Evolutionary conservation across 1,140 invertebrate genomes (phyloP).

Genomic region (Drosophila yakuba): DNA sequence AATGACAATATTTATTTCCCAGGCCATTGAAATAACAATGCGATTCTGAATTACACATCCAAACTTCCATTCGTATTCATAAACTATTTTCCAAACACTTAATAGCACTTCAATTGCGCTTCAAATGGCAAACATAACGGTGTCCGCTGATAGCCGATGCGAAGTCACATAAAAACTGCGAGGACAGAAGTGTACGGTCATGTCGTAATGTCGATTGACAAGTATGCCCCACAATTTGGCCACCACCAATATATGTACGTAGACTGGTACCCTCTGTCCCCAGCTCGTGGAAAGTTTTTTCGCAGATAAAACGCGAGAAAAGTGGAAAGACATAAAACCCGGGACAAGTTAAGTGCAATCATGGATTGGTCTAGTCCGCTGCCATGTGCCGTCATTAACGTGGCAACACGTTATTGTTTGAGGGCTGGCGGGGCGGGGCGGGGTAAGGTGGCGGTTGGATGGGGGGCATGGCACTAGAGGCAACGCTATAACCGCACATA

Average conservation of each 20-base stretch:
- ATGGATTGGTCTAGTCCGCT: slow-evolving; percentile 46
- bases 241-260: background rate
- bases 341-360: slow-evolving; percentile 65
- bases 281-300: slow-evolving; percentile 31
- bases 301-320: slow-evolving; percentile 38
- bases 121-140: background rate
- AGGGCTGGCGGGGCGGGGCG: background rate
- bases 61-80: background rate
- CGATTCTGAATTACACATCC: background rate
- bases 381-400: slow-evolving; percentile 71
- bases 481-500: slow-evolving; percentile 46
- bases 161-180: slow-evolving; percentile 11
- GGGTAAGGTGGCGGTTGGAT: slow-evolving; percentile 1
- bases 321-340: slow-evolving; percentile 59
- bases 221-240: background rate
- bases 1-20: background rate
- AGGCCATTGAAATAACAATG: background rate
- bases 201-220: slow-evolving; percentile 35
- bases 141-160: background rate
- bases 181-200: background rate
- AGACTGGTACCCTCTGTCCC: background rate
- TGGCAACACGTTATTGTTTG: slow-evolving; percentile 39
- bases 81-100: slow-evolving; percentile 1
- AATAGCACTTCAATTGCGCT: background rate
- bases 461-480: slow-evolving; percentile 22